Percentiles rank a stretch among this genome's conserved stretches.
phyloP scores from a whole-genome alignment of 1,140 invertebrate species.

The Calliopsis andreniformis region DNA sequence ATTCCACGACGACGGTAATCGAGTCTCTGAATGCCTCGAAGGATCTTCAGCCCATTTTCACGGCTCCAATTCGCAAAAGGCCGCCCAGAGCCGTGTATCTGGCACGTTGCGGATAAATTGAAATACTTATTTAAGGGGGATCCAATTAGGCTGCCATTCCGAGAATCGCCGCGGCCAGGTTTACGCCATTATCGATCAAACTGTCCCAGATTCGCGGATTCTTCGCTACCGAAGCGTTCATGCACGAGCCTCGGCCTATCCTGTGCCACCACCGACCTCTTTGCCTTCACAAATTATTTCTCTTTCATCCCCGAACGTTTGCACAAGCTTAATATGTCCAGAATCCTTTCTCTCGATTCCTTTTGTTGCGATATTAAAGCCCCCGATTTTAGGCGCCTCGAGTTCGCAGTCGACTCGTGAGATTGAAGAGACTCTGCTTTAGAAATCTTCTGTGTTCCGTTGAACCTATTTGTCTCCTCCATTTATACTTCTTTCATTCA shows the following conservation, averaged over 20 bases:
- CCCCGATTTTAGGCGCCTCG: too few species aligned
- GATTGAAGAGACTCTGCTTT: too few species aligned
- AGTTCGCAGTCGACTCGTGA: background rate
- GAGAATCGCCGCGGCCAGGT: slow-evolving; percentile 47
- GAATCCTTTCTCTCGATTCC: background rate
- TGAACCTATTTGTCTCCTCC: too few species aligned
- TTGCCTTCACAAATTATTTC: background rate
- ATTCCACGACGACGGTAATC: background rate
- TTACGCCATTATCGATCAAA: slow-evolving; percentile 62
- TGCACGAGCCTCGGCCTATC: slow-evolving; percentile 1
- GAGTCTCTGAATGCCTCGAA: too few species aligned
- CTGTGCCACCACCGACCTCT: background rate
- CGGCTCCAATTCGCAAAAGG: background rate
- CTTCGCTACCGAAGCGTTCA: slow-evolving; percentile 39
- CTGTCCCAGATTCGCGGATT: slow-evolving; percentile 55
- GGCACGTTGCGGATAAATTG: slow-evolving; percentile 21
- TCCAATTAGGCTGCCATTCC: slow-evolving; percentile 41
- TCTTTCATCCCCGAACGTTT: background rate
- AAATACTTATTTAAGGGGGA: slow-evolving; percentile 51
- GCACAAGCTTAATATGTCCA: background rate
- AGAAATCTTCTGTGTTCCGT: too few species aligned
- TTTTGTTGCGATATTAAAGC: too few species aligned
- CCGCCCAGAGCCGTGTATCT: background rate
- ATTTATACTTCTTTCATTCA: too few species aligned
- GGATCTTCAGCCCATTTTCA: background rate